Evolutionary conservation across 2,888 invertebrate genomes (phyloP).

Genomic region (Campoletis raptor): DNA sequence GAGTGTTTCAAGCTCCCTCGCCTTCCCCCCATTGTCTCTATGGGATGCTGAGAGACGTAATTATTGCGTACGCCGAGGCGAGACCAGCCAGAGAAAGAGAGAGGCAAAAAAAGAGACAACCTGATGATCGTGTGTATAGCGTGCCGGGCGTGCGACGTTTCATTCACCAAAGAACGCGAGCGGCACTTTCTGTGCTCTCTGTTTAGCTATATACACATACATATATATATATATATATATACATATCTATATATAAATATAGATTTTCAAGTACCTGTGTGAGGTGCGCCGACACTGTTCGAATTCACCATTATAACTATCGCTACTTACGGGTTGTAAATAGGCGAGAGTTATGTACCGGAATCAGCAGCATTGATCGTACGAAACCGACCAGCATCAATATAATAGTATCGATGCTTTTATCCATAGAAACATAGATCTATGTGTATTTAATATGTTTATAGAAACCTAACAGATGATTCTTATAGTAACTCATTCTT

Average conservation of each 20-base stretch:
- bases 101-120: conserved; percentile 48
- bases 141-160: conserved; percentile 56
- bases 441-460: not conserved
- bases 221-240: not conserved
- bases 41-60: conserved; percentile 67
- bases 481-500: not conserved
- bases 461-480: not conserved
- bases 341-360: conserved; percentile 41
- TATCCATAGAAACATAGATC: not conserved
- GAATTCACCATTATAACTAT: conserved; percentile 53
- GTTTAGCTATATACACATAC: conserved; percentile 1
- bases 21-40: conserved; percentile 63
- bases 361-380: conserved; percentile 35
- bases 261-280: conserved; percentile 28
- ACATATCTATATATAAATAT: not conserved
- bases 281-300: conserved; percentile 48
- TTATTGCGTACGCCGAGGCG: conserved; percentile 66
- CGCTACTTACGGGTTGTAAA: conserved; percentile 45
- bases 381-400: conserved; percentile 15
- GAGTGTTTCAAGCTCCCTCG: conserved; percentile 42
- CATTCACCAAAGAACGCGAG: conserved; percentile 60
- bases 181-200: conserved; percentile 47
- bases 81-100: conserved; percentile 42
- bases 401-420: conserved; percentile 10
- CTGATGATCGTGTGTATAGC: conserved; percentile 51